Percentiles rank a stretch among this genome's conserved stretches.
Conservation (phyloP, 2,797 vertebrate genomes). For the Sebastes elongatus region DNA sequence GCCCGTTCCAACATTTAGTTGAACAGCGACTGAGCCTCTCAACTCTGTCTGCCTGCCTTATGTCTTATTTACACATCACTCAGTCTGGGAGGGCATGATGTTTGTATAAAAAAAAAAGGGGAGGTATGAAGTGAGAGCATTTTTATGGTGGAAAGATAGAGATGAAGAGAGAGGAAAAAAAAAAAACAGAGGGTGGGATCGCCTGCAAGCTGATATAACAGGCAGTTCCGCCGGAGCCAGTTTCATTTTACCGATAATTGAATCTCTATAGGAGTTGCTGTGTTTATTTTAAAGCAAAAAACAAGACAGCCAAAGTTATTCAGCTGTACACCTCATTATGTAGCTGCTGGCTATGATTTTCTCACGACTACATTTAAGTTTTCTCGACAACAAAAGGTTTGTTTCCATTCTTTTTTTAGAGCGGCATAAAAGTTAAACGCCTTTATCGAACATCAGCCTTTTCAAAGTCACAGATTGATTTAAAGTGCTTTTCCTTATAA, state of each 20-base stretch:
- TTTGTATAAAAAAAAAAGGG: slow-evolving; percentile 13
- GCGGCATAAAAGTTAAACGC: neutral
- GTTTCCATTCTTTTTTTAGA: neutral
- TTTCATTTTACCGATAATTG: slow-evolving; percentile 17
- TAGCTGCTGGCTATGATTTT: slow-evolving; percentile 1
- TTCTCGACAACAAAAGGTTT: neutral
- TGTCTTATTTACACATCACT: slow-evolving; percentile 54
- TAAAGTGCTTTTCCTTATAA: slow-evolving; percentile 14
- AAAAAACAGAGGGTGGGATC: neutral
- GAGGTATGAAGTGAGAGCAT: neutral
- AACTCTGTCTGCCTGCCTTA: slow-evolving; percentile 32
- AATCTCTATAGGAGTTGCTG: slow-evolving; percentile 4
- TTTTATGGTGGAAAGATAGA: neutral
- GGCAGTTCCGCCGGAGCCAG: slow-evolving; percentile 2
- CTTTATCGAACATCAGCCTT: neutral
- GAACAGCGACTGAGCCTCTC: slow-evolving; percentile 34
- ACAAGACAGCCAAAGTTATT: neutral
- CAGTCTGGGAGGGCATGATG: slow-evolving; percentile 21
- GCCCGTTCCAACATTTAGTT: slow-evolving; percentile 35
- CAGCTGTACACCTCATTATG: slow-evolving; percentile 7
- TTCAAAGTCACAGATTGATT: slow-evolving; percentile 42
- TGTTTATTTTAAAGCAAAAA: slow-evolving; percentile 22
- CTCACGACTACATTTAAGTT: neutral
- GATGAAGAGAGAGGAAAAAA: neutral
- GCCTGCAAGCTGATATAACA: slow-evolving; percentile 8